phyloP scores from a whole-genome alignment of 1,140 invertebrate species.

The Galendromus occidentalis region DNA sequence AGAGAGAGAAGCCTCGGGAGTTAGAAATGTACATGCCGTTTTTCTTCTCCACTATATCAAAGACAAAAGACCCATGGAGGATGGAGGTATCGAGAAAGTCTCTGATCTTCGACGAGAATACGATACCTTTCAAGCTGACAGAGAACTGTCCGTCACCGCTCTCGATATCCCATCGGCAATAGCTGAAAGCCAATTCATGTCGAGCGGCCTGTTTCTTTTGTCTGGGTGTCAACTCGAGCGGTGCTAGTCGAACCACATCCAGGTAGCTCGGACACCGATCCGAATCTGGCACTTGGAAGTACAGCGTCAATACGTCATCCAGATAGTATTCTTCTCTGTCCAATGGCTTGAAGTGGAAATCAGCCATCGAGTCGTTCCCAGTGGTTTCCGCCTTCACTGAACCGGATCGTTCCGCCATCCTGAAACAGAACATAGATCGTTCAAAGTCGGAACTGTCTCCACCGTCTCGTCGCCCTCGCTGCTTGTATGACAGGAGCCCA shows the following conservation, averaged over 20 bases:
- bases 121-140: background rate
- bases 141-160: background rate
- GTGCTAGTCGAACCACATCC: background rate
- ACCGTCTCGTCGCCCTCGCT: too few species aligned
- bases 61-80: background rate
- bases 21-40: background rate
- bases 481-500: too few species aligned
- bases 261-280: background rate
- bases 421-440: too few species aligned
- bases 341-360: background rate
- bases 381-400: background rate
- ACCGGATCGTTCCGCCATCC: too few species aligned
- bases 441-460: too few species aligned
- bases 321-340: background rate
- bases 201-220: background rate
- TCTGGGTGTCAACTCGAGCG: background rate
- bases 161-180: slow-evolving; percentile 1
- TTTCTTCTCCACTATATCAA: background rate
- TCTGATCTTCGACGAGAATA: background rate
- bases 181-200: background rate
- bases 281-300: background rate
- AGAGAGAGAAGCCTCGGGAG: background rate
- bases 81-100: background rate
- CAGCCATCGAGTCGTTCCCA: background rate
- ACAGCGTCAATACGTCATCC: background rate